Evolutionary conservation across 2,888 invertebrate species (phyloP), one percentile per base, ranked within the genome.

Genomic region (Drosophila aldrichi): DNA sequence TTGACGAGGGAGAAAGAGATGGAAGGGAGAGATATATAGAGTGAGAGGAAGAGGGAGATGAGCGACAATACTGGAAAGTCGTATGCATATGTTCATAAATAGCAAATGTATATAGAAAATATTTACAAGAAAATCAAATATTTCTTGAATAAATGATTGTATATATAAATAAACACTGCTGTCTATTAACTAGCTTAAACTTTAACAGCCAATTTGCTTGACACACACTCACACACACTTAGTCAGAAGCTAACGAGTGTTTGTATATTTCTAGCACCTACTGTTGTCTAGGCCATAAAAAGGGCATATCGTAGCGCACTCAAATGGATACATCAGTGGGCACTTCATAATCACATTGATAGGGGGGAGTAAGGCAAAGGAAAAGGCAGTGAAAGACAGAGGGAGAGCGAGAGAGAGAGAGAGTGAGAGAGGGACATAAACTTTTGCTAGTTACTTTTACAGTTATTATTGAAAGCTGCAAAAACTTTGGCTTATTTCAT

Each of bases 391-490:
- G 55, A 3, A 5, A 18, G 18, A 18, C 29, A 2, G 44, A 18
- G 36, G 34, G 48, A 7, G 18, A 2, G 10, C 2, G 29, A 32
- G 43, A 20, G 4, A 41, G 18, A 10, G 32, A 3, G 12, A 20
- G 43, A 20, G 43, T 12, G 18, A 8, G 9, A 20, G 55, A 14
- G 29, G 34, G 58, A 41, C 40, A 51, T 12, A 82, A 84, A 84
- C 64, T 84, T 84, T 85, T 65, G 77, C 77, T 88, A 88, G 85
- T 81, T 88, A 84, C 84, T 88, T 88, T 85, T 81, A 79, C 88
- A 84, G 84, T 84, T 84, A 84, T 84, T 84, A 84, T 84, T 84
- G 88, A 84, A 85, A 82, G 88, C 85, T 85, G 85, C 67, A 83
- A 82, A 83, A 88, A 82, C 79, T 84, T 84, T 82, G 84, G 81